Conservation (phyloP, 2,888 invertebrate species). For the Sminthurides aquaticus region DNA sequence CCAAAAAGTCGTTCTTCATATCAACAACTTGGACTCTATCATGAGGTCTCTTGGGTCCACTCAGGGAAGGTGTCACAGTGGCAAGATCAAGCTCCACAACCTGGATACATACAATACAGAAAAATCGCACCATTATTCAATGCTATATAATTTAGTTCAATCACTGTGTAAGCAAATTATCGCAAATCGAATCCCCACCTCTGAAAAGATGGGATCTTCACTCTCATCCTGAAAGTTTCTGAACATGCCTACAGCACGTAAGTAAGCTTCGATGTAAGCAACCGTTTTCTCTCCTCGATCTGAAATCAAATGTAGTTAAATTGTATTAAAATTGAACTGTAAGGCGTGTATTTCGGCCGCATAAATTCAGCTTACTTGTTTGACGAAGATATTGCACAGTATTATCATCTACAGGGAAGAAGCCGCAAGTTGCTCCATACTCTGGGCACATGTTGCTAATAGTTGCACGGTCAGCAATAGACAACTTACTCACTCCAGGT, state of each 20-base stretch:
- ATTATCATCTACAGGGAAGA: constrained; percentile 79
- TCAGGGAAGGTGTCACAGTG: constrained; percentile 83
- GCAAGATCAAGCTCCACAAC: constrained; percentile 75
- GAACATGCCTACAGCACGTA: constrained; percentile 72
- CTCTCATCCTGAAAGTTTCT: constrained; percentile 66
- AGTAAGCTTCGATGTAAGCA: constrained; percentile 68
- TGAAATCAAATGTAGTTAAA: constrained; percentile 47
- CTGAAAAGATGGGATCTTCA: constrained; percentile 78
- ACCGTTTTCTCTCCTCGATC: constrained; percentile 73
- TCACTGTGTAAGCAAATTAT: no score
- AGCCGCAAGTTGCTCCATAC: constrained; percentile 94
- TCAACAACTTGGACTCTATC: constrained; percentile 83
- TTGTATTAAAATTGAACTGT: background rate
- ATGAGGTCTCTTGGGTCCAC: constrained; percentile 95
- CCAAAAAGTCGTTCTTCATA: constrained; percentile 81
- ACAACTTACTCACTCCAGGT: constrained; percentile 78
- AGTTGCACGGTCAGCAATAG: constrained; percentile 94
- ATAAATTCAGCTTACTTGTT: constrained; percentile 56
- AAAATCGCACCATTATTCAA: background rate
- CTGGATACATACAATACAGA: constrained; percentile 47
- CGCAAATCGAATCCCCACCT: no score
- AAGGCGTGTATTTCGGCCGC: background rate
- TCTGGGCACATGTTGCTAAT: constrained; percentile 99
- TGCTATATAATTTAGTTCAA: background rate
- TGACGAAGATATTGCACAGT: constrained; percentile 77